Conservation (phyloP, 64 coral and sea anemone species). For the Hydrozoanthus tunicans region DNA sequence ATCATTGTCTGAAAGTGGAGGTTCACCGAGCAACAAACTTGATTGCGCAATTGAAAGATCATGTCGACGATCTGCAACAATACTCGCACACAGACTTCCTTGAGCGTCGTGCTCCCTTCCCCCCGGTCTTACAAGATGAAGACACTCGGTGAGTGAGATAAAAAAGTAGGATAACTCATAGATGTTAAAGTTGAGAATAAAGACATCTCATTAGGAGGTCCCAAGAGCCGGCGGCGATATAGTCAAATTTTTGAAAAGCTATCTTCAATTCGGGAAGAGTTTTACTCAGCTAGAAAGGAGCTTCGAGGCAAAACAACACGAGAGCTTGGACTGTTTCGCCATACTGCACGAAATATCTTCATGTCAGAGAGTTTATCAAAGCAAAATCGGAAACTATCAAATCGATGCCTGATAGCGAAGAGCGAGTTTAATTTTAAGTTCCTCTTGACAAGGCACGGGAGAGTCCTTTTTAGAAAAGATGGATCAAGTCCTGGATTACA, state of each 20-base stretch:
- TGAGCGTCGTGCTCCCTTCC: conserved; percentile 1
- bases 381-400: too few relatives aligned
- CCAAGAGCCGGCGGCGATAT: conserved; percentile 1
- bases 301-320: background rate
- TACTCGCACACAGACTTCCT: conserved; percentile 16
- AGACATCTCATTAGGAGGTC: conserved; percentile 34
- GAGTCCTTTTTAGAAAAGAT: background rate
- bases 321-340: background rate
- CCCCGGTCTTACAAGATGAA: conserved; percentile 1
- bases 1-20: conserved; percentile 34
- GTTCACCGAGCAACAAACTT: conserved; percentile 33
- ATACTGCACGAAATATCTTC: too few relatives aligned
- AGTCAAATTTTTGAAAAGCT: conserved; percentile 6
- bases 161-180: conserved; percentile 22
- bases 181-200: conserved; percentile 43
- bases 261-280: background rate
- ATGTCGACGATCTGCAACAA: conserved; percentile 13
- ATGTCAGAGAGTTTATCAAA: too few relatives aligned
- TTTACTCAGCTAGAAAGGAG: background rate
- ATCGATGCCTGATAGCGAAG: too few relatives aligned
- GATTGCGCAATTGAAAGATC: conserved; percentile 21
- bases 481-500: background rate
- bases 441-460: background rate
- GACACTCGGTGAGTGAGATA: conserved; percentile 37
- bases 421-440: too few relatives aligned